Evolutionary conservation across 2,113 vertebrate species (phyloP), one percentile per base, ranked within the genome.

Genomic region (Amia ocellicauda): DNA sequence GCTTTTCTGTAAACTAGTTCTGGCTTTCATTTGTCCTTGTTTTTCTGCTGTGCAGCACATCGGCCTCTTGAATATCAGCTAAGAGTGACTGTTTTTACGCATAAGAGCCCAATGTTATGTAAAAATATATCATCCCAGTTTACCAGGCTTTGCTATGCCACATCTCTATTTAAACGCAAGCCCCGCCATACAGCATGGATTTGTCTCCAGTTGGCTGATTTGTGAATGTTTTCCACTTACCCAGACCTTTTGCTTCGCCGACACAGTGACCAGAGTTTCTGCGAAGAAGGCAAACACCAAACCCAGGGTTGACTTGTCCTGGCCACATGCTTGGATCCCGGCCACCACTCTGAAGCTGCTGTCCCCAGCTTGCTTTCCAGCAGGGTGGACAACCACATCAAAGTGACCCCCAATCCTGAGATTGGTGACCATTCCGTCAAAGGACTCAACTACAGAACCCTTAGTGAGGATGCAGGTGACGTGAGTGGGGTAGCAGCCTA

Each of bases 401-500:
- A 28, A 51, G 43, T 17, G 43, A 7, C 60, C 60, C 17, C 59
- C 26, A 19, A 50, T 47, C 47, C 2, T 16, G 23, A 62, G 2
- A 13, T 7, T 11, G 45, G 11, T 20, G 8, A 20, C 50, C 8
- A 19, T 4, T 9, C 60, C 60, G 17, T 62, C 43, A 16, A 62
- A 62, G 10, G 60, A 14, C 11, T 9, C 42, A 22, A 61, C 42
- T 4, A 24, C 16, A 9, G 28, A 29, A 3, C 26, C 60, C 10
- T 51, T 7, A 10, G 2, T 62, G 23, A 62, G 45, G 26, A 11
- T 8, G 19, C 60, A 62, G 26, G 60, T 50, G 45, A 16, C 47
- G 9, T 62, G 10, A 17, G 24, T 27, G 3, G 47, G 60, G 11
- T 62, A 36, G 28, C 73, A 74, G 1, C 51, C 49, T 17, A 61